phyloP scores from a whole-genome alignment of 2,113 vertebrate genomes.

The Siniperca knerii region DNA sequence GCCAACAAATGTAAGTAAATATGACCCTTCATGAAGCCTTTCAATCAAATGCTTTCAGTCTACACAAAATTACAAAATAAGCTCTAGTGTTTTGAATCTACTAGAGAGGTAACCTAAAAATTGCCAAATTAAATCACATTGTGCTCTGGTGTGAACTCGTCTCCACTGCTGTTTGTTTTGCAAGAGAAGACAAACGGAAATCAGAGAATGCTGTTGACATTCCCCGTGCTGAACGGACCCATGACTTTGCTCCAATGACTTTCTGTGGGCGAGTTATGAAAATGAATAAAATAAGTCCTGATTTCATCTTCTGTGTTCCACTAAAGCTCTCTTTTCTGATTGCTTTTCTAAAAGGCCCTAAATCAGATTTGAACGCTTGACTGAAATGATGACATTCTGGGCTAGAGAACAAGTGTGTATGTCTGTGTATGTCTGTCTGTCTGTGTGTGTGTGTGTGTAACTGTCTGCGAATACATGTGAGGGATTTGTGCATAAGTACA shows the following conservation, averaged over 20 bases:
- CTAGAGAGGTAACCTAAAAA: neutral
- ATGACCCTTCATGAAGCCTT: neutral
- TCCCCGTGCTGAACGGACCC: neutral
- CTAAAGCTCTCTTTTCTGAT: conserved; percentile 54
- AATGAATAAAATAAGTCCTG: conserved; percentile 55
- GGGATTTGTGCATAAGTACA: conserved; percentile 1
- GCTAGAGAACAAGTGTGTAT: conserved; percentile 9
- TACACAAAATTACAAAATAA: neutral
- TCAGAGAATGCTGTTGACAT: conserved; percentile 2
- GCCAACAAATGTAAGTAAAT: neutral
- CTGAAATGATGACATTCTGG: conserved; percentile 60
- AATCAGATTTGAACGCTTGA: conserved; percentile 66
- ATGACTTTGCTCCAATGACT: conserved; percentile 55
- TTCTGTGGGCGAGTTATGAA: conserved; percentile 36
- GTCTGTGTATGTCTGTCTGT: neutral
- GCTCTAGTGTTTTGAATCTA: neutral
- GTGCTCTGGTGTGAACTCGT: neutral
- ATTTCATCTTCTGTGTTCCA: conserved; percentile 58
- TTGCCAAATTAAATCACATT: conserved; percentile 5
- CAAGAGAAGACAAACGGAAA: conserved; percentile 1
- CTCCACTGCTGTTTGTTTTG: conserved; percentile 23
- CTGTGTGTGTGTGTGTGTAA: conserved; percentile 3
- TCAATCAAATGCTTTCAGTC: conserved; percentile 1
- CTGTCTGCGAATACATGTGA: neutral
- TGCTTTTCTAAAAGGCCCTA: conserved; percentile 58